These are phyloP conservation scores for Cathartes aura DNA, from an alignment of 2,113 vertebrate species.

Conservation along the genomic window DNA sequence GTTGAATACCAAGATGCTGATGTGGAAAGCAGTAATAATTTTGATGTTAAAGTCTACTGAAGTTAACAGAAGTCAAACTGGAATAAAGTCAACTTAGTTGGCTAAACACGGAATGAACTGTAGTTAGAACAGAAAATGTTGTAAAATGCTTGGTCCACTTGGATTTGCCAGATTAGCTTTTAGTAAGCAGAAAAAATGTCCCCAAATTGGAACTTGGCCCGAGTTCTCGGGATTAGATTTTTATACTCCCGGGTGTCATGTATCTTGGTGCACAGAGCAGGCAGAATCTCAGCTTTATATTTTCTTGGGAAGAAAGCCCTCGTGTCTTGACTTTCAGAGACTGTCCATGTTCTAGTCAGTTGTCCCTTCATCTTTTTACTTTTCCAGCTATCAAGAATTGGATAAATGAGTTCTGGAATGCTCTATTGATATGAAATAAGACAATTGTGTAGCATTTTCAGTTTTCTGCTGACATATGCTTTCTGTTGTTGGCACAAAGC, in stretches of 20 bases:
- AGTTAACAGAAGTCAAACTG: neutral
- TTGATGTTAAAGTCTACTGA: neutral
- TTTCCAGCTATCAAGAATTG: neutral
- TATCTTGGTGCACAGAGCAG: neutral
- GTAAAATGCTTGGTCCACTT: neutral
- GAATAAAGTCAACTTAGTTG: neutral
- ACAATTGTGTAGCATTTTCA: neutral
- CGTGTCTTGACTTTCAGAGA: neutral
- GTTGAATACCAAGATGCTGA: neutral
- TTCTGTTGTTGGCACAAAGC: neutral
- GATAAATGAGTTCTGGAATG: neutral
- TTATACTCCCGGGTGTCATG: neutral
- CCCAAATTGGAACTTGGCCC: neutral
- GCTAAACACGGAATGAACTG: neutral
- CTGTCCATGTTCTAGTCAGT: neutral
- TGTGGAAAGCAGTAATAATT: neutral
- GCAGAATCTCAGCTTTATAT: neutral
- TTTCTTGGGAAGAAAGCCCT: neutral
- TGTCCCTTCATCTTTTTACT: neutral
- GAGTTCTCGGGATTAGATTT: neutral
- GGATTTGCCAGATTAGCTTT: neutral
- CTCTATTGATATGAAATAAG: neutral
- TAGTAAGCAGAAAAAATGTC: neutral
- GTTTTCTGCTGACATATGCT: neutral
- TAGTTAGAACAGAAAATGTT: neutral